These are phyloP conservation scores for Eubasilissa regina DNA, from an alignment of 1,140 invertebrate species.

Conservation along the genomic window DNA sequence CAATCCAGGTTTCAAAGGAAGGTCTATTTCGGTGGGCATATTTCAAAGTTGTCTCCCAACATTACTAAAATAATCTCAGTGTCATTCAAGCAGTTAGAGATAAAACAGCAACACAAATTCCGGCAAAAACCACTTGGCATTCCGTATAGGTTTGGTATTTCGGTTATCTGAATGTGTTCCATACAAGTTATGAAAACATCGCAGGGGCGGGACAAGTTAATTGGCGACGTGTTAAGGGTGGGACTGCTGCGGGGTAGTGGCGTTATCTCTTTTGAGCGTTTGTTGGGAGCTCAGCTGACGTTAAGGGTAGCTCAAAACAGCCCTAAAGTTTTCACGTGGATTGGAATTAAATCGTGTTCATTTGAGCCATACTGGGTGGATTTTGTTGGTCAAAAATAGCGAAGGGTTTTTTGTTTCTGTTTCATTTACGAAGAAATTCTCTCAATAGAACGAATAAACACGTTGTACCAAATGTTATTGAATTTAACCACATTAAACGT, in stretches of 20 bases:
- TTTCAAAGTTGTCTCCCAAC: too few species aligned
- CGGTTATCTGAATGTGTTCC: constrained; percentile 33
- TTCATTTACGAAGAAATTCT: too few species aligned
- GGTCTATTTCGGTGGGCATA: too few species aligned
- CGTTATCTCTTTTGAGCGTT: constrained; percentile 16
- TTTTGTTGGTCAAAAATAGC: neutral
- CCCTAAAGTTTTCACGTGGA: constrained; percentile 16
- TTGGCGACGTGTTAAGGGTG: constrained; percentile 18
- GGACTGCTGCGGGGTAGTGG: neutral
- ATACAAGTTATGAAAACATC: constrained; percentile 29
- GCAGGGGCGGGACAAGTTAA: constrained; percentile 18
- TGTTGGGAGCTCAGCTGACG: constrained; percentile 18
- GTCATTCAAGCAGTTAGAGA: constrained; percentile 14
- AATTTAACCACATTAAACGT: too few species aligned
- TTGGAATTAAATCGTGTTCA: constrained; percentile 25
- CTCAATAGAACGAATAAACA: too few species aligned
- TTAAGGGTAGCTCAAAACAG: constrained; percentile 15
- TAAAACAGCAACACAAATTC: constrained; percentile 27
- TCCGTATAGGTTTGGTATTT: neutral
- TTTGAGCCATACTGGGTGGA: neutral
- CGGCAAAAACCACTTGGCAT: constrained; percentile 2
- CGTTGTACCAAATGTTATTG: too few species aligned
- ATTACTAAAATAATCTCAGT: neutral
- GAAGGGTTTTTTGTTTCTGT: too few species aligned
- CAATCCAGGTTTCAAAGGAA: too few species aligned